phyloP scores from a whole-genome alignment of 2,797 vertebrate genomes.

The Molossus alvarezi region DNA sequence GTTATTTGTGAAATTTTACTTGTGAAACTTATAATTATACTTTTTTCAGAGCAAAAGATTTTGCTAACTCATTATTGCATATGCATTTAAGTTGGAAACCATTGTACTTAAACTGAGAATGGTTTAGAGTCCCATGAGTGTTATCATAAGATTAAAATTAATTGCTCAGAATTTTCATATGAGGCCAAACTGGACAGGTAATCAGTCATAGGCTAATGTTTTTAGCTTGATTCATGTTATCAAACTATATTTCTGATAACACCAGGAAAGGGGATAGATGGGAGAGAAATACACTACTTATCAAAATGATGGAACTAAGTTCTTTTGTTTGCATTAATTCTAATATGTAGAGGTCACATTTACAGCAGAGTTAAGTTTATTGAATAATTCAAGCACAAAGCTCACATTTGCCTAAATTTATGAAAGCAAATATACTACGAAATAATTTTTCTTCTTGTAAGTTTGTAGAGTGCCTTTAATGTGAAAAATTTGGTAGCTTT shows the following conservation, averaged over 20 bases:
- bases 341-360: constrained; percentile 46
- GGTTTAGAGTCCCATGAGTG: not conserved
- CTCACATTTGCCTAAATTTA: constrained; percentile 43
- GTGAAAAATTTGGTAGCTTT: constrained; percentile 21
- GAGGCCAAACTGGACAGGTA: constrained; percentile 50
- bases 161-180: constrained; percentile 64
- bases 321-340: constrained; percentile 56
- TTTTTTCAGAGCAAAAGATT: constrained; percentile 34
- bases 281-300: not conserved
- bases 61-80: not conserved
- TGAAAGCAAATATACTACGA: constrained; percentile 44
- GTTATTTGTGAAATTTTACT: constrained; percentile 48
- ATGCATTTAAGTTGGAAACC: constrained; percentile 53
- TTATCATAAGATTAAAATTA: constrained; percentile 72
- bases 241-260: constrained; percentile 56
- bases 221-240: constrained; percentile 68
- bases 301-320: not conserved
- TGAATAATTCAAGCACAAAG: constrained; percentile 38
- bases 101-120: constrained; percentile 27
- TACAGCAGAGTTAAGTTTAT: not conserved
- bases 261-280: not conserved
- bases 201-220: constrained; percentile 70
- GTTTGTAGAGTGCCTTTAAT: not conserved
- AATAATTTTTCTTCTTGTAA: constrained; percentile 28
- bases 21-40: not conserved